Evolutionary conservation across 2,113 vertebrate genomes (phyloP).

Genomic region (Kobus ellipsiprymnus): DNA sequence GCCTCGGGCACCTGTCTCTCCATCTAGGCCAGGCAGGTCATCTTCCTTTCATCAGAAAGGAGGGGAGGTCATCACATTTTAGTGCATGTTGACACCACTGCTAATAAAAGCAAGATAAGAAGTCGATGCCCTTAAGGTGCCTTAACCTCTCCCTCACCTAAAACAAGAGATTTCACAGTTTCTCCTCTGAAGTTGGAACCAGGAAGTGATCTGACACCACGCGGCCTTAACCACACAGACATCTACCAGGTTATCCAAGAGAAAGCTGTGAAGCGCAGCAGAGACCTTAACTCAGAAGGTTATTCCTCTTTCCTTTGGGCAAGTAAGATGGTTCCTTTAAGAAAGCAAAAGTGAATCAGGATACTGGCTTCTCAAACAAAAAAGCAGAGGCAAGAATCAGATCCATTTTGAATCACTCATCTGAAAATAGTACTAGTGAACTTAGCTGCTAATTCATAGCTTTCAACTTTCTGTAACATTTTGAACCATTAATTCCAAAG

Average conservation of each 20-base stretch:
- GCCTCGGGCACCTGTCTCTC: constrained; percentile 77
- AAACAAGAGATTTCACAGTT: constrained; percentile 69
- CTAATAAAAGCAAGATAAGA: constrained; percentile 77
- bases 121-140: constrained; percentile 75
- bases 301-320: not conserved
- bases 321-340: not conserved
- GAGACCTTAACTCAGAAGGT: not conserved
- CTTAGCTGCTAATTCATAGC: not conserved
- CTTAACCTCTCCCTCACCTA: constrained; percentile 70
- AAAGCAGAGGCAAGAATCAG: not conserved
- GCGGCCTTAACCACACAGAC: constrained; percentile 41
- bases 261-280: constrained; percentile 11
- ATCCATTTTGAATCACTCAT: not conserved
- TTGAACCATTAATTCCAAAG: not conserved
- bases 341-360: not conserved
- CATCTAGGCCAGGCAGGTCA: constrained; percentile 76
- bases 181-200: constrained; percentile 36
- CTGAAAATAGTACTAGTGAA: not conserved
- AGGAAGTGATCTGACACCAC: constrained; percentile 42
- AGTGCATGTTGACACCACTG: constrained; percentile 76
- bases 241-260: constrained; percentile 45
- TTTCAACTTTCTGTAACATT: not conserved
- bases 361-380: not conserved
- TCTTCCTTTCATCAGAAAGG: constrained; percentile 80
- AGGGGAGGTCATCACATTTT: constrained; percentile 76